Conservation (phyloP, 2,113 vertebrate species). For the Pygoscelis antarcticus region DNA sequence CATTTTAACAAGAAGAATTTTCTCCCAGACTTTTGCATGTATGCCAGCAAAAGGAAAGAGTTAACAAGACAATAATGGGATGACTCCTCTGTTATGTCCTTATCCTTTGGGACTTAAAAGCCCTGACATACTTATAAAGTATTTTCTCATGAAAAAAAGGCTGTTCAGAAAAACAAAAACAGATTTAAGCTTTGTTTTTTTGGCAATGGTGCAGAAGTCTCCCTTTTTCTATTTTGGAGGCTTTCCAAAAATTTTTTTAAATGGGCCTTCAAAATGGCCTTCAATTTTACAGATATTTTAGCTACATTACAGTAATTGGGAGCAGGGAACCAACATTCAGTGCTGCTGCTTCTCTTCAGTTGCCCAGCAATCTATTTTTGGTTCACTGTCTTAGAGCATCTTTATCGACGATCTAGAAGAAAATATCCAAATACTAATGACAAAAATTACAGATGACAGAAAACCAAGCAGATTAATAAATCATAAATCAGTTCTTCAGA, state of each 20-base stretch:
- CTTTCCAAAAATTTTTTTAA: background rate
- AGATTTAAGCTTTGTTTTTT: background rate
- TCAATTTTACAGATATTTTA: background rate
- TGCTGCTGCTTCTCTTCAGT: background rate
- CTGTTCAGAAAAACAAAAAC: background rate
- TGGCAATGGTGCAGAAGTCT: background rate
- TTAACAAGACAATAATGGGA: background rate
- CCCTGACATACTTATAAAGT: background rate
- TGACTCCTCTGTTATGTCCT: background rate
- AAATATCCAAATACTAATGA: background rate
- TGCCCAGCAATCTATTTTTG: constrained; percentile 19
- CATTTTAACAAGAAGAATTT: background rate
- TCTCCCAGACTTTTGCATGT: background rate
- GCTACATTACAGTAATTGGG: background rate
- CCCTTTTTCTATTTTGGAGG: background rate
- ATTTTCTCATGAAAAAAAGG: background rate
- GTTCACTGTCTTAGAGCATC: background rate
- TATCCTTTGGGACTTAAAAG: background rate
- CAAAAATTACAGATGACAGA: background rate
- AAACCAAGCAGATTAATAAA: background rate
- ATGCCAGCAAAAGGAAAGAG: background rate
- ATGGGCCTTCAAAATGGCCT: background rate
- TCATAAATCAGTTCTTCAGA: background rate
- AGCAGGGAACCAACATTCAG: background rate
- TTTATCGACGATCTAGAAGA: background rate